phyloP scores from a whole-genome alignment of 2,888 invertebrate genomes.

The Ichneumon xanthorius region DNA sequence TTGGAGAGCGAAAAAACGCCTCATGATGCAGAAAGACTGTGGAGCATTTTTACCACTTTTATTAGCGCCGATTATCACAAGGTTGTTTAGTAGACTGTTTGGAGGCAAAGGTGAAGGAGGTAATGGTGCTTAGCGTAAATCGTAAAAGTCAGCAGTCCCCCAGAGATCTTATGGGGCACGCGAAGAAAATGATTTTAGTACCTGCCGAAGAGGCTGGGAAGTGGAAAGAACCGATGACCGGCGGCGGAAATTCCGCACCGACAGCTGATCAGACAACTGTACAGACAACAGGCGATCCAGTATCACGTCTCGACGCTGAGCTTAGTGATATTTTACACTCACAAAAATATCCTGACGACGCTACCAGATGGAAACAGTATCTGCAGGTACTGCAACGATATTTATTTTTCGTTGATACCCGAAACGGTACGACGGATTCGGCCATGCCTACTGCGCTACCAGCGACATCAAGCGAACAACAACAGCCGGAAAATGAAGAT shows the following conservation, averaged over 20 bases:
- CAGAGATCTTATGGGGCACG: conserved; percentile 13
- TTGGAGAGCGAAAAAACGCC: too few species aligned
- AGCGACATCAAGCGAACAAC: too few species aligned
- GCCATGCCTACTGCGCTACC: too few species aligned
- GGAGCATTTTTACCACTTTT: conserved; percentile 24
- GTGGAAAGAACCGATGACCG: background rate
- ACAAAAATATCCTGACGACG: background rate
- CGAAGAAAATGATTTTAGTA: conserved; percentile 44
- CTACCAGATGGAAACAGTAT: conserved; percentile 58
- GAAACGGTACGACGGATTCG: background rate
- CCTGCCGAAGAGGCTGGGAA: background rate
- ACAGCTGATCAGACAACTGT: background rate
- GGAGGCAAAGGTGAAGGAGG: background rate
- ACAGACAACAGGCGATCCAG: background rate
- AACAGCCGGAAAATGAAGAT: too few species aligned
- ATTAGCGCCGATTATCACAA: background rate
- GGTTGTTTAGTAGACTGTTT: conserved; percentile 10
- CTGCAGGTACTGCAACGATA: conserved; percentile 44
- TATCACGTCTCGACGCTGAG: conserved; percentile 27
- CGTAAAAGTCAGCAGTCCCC: too few species aligned
- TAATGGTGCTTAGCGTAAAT: background rate
- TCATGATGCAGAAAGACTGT: conserved; percentile 81
- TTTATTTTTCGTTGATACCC: conserved; percentile 14
- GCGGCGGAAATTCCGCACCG: background rate
- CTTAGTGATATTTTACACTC: conserved; percentile 26